Base-by-base conservation (phyloP, 2,888 invertebrate genomes). In the Tenthredo distinguenda region DNA sequence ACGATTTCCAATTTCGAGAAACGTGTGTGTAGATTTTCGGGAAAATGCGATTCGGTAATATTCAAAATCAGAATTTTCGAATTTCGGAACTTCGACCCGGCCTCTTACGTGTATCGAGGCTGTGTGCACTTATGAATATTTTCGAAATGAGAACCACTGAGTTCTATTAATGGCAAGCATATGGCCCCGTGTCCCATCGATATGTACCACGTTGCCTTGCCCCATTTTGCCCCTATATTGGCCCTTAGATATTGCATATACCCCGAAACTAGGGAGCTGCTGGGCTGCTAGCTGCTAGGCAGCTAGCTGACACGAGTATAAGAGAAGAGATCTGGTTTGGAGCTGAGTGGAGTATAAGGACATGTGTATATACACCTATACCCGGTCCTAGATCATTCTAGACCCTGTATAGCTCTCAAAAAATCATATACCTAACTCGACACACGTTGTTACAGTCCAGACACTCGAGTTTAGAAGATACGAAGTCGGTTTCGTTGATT, bases 101-200 rank as follows among this genome's bases (percentile, higher is more conserved):
- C 26, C 26, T 26, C 26, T 26, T 26, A 26, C 26, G 26, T 26
- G 26, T 26, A 26, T 26, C 26, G 26, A 15, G 3, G 3, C 12
- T 12, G 3, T 47, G 4, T 47, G 15, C 3, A 47, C 12, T 47
- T 47, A 47, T 47, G 47, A 47, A 47, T 47, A 47, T 47, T 47
- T 47, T 47, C 15, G 21, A 40, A 62, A 15, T 81, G 81, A 81
- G 81, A 81, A 81, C 81, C 81, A 21, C 81, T 81, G 81, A 34
- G 58, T 81, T 81, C 81, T 81, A 81, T 81, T 62, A 81, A 81
- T 81, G 81, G 58, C 81, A 37, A 81, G 40, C 81, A 81, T 81
- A 81, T 81, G 81, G 81, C 81, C 81, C 81, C 81, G 1, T 50
- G 37, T 81, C n/a, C 81, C 81, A 81, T 81, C 81, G 81, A 81